Percentiles rank a stretch among this genome's conserved stretches.
Conservation (phyloP, 1,140 invertebrate genomes). For the Drosophila ficusphila region DNA sequence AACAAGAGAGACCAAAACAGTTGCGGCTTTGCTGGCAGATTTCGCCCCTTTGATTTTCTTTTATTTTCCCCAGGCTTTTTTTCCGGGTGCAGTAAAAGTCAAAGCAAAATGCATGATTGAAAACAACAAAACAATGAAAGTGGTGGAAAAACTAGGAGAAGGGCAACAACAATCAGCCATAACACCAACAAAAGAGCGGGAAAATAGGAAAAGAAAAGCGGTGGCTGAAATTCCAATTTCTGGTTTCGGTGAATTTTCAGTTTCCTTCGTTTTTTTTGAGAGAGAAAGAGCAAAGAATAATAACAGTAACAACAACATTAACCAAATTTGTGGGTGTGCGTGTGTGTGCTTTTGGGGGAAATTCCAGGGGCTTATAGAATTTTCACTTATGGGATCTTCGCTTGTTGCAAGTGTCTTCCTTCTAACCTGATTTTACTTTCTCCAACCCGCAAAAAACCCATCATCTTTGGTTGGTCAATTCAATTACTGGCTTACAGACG, state of each 20-base stretch:
- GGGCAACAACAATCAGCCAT: slow-evolving; percentile 39
- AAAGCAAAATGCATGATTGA: slow-evolving; percentile 76
- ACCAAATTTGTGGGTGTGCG: slow-evolving; percentile 3
- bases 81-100: slow-evolving; percentile 65
- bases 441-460: slow-evolving; percentile 10
- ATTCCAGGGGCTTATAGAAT: slow-evolving; percentile 29
- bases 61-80: slow-evolving; percentile 5
- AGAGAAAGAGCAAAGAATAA: slow-evolving; percentile 6
- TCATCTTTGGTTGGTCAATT: slow-evolving; percentile 51
- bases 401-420: slow-evolving; percentile 24
- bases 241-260: neutral
- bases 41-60: slow-evolving; percentile 29
- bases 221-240: slow-evolving; percentile 41
- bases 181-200: slow-evolving; percentile 4
- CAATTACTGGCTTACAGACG: slow-evolving; percentile 57
- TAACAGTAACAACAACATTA: slow-evolving; percentile 39
- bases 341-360: neutral
- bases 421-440: slow-evolving; percentile 9
- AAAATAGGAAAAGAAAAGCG: slow-evolving; percentile 38
- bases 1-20: slow-evolving; percentile 44
- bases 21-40: slow-evolving; percentile 63
- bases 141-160: slow-evolving; percentile 24
- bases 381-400: slow-evolving; percentile 10
- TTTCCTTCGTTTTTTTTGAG: neutral
- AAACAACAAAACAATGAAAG: slow-evolving; percentile 49